phyloP scores from a whole-genome alignment of 2,888 invertebrate species.

The Brachypalpus laphriformis region DNA sequence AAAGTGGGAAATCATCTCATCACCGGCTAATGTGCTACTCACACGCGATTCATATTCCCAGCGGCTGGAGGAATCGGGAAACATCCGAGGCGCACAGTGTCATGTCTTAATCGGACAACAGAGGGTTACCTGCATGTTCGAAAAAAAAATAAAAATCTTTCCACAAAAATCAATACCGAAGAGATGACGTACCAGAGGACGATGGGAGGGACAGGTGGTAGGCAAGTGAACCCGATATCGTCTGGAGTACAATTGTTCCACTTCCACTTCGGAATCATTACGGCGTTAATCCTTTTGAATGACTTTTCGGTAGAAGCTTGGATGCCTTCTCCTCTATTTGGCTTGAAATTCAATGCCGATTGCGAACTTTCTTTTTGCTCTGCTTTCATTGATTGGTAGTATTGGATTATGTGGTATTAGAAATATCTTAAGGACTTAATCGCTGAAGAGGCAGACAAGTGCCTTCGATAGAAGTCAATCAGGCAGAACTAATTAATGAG shows the following conservation, averaged over 20 bases:
- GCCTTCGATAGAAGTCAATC: slow-evolving; percentile 61
- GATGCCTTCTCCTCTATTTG: slow-evolving; percentile 13
- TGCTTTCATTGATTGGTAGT: slow-evolving; percentile 24
- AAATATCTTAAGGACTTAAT: slow-evolving; percentile 72
- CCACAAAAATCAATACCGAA: slow-evolving; percentile 22
- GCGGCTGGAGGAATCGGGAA: slow-evolving; percentile 10
- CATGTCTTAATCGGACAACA: slow-evolving; percentile 46
- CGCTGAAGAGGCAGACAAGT: slow-evolving; percentile 66
- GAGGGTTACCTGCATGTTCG: neutral
- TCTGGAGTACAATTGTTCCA: slow-evolving; percentile 51
- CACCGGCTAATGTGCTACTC: slow-evolving; percentile 48
- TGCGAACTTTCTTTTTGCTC: neutral
- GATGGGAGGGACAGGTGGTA: neutral
- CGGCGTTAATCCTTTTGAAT: slow-evolving; percentile 67
- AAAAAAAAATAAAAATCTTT: slow-evolving; percentile 12
- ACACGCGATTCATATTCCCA: slow-evolving; percentile 53
- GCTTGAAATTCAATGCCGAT: slow-evolving; percentile 57
- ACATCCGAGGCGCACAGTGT: slow-evolving; percentile 22
- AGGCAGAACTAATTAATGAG: slow-evolving; percentile 66
- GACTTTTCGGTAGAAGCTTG: slow-evolving; percentile 22
- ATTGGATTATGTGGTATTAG: slow-evolving; percentile 71
- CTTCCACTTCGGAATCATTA: slow-evolving; percentile 50
- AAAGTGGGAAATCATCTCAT: slow-evolving; percentile 66
- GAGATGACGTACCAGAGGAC: neutral
- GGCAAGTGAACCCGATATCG: slow-evolving; percentile 47